Base-by-base conservation (phyloP, 92 coral and sea anemone species). In the Porites divaricata region DNA sequence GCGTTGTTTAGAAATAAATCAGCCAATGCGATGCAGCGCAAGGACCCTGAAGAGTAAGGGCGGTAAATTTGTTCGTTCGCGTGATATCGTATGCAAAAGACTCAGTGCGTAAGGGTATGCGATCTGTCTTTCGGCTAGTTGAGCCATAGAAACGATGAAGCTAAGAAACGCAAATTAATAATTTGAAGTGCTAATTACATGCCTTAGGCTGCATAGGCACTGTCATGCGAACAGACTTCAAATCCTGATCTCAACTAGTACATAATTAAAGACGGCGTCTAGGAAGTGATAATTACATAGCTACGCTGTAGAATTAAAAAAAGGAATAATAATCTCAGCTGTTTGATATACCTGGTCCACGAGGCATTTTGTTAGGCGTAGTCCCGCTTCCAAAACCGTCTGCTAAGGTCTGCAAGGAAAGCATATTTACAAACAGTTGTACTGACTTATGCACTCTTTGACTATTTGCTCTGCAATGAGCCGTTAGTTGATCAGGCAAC, bases 321-420 rank as follows among this genome's bases (percentile, higher is more conserved):
- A 61, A 72, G 58, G 54, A 63, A 70, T 61, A 82, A 82, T 82
- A 59, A 19, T 61, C n/a, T 50, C 19, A 72, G 64, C 58, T 45
- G 63, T 71, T 72, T 59, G 17, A 22, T 81, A 7, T 77, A 90
- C 93, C 93, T 90, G 87, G 69, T 45, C 83, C 90, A 8, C 93
- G 93, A 61, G 93, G 93, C 93, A 90, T 90, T 70, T 28, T 81
- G 58, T 26, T 26, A 12, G 41, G 23, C n/a, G 22, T 13, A 54
- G 24, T 35, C 71, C 70, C 78, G 20, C 78, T 72, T 58, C 59
- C 62, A 82, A 49, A 16, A 71, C 52, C 23, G 22, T 23, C 57
- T 58, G 58, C 77, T 77, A 87, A 75, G 9, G 80, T 74, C 65
- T 78, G 73, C 79, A 63, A 82, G 72, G 35, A 57, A 73, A 72